Base-by-base conservation (phyloP, 1,140 invertebrate species). In the Leucophenga varia region DNA sequence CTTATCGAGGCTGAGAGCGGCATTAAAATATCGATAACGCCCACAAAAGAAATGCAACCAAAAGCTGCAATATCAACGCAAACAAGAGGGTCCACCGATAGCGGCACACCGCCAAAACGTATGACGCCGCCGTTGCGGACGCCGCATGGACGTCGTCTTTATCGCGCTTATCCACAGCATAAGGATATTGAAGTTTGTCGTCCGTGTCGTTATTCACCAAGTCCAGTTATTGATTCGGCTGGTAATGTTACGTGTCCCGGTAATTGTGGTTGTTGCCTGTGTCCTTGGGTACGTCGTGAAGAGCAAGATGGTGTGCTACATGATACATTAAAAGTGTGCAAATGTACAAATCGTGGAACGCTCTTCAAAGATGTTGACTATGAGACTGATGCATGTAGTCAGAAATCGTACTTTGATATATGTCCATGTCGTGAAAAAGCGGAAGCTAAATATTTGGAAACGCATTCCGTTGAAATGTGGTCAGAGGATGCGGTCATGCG, bases 341-440 rank as follows among this genome's bases (percentile, higher is more conserved):
- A 60, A 5, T 73, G 70, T 28, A 54, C 59, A 5, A 44, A 61
- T 14, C 50, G 59, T 1, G 60, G 60, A 10, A 68, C 70, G 0
- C 55, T 73, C 9, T 72, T 72, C 17, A 45, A 49, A 13, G 58
- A 22, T 20, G 59, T 61, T 19, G 49, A 52, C 6, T 46, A 61
- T 10, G 35, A 56, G 0, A 48, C 55, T 37, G 22, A 16, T 7
- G 12, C 22, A 14, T 72, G 70, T 49, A 73, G 61, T 18, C 53
- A 67, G 20, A 42, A 36, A 2, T 72, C 70, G 2, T 55, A 61
- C n/a, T 73, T 72, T 22, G 70, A 73, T 22, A 57, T 70, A 14
- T 73, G 70, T 35, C 70, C 70, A 13, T 73, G 70, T 39, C 60
- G 70, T 5, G 69, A 72, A 28, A 67, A 56, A 45, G 70, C 65